Percentiles rank a stretch among this genome's conserved stretches.
These are phyloP conservation scores for Lampropteryx suffumata DNA, from an alignment of 2,888 invertebrate genomes.

Conservation along the genomic window DNA sequence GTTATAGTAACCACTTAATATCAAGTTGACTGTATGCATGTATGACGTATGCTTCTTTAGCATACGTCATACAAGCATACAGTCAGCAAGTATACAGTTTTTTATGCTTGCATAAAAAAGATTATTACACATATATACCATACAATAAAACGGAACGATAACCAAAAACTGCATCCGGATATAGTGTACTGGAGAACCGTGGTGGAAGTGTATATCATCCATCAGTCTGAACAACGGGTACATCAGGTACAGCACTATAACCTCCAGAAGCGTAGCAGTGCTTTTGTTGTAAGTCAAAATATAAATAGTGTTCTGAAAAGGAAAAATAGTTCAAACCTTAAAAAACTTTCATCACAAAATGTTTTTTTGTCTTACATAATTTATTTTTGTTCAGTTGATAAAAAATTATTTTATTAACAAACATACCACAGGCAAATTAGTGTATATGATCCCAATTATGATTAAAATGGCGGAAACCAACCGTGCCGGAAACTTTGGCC, in stretches of 20 bases:
- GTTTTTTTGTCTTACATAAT: too few relatives aligned
- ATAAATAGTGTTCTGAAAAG: slow-evolving; percentile 36
- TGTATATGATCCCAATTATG: neutral
- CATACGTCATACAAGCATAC: too few relatives aligned
- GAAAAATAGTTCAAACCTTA: neutral
- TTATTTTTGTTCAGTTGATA: too few relatives aligned
- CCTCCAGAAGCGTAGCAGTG: slow-evolving; percentile 33
- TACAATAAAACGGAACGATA: slow-evolving; percentile 46
- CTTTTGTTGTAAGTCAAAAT: slow-evolving; percentile 38
- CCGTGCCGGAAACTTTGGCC: slow-evolving; percentile 35
- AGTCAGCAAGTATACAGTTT: too few relatives aligned
- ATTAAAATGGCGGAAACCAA: slow-evolving; percentile 19
- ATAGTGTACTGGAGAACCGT: slow-evolving; percentile 42
- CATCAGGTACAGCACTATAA: slow-evolving; percentile 18
- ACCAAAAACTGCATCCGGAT: slow-evolving; percentile 40
- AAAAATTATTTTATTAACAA: neutral
- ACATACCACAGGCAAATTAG: neutral
- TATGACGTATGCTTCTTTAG: too few relatives aligned
- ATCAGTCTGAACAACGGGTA: slow-evolving; percentile 55
- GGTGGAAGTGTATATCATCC: slow-evolving; percentile 56
- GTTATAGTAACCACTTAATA: too few relatives aligned
- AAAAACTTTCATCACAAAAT: too few relatives aligned
- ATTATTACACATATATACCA: slow-evolving; percentile 48
- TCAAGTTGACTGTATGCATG: too few relatives aligned
- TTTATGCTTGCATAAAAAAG: too few relatives aligned